phyloP scores from a whole-genome alignment of 2,888 invertebrate species.

The Bembecia ichneumoniformis region DNA sequence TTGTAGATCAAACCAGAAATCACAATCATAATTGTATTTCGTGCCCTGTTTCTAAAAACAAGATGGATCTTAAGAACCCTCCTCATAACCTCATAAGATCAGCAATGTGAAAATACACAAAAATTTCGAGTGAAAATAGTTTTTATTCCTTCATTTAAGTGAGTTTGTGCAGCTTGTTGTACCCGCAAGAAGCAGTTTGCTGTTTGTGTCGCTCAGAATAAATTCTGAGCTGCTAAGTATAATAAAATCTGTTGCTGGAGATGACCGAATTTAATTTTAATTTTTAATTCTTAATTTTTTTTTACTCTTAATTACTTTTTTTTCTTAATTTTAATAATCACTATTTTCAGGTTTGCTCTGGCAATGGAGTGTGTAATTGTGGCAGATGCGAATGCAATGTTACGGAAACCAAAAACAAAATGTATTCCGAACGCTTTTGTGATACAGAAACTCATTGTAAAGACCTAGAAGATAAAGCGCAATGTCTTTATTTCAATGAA shows the following conservation, averaged over 20 bases:
- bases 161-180: too few relatives aligned
- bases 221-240: too few relatives aligned
- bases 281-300: not conserved
- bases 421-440: constrained; percentile 76
- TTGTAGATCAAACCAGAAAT: too few relatives aligned
- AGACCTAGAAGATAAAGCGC: constrained; percentile 78
- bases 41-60: too few relatives aligned
- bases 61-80: too few relatives aligned
- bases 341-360: constrained; percentile 40
- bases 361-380: constrained; percentile 79
- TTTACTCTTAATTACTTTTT: not conserved
- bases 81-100: too few relatives aligned
- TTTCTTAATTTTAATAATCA: constrained; percentile 36
- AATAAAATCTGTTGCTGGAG: not conserved
- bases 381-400: constrained; percentile 76
- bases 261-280: not conserved
- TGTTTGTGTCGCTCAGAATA: too few relatives aligned
- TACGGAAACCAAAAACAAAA: constrained; percentile 34
- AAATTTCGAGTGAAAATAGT: too few relatives aligned
- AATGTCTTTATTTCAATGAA: constrained; percentile 58
- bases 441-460: constrained; percentile 78
- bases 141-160: too few relatives aligned
- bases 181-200: too few relatives aligned
- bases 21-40: too few relatives aligned
- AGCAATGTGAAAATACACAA: too few relatives aligned